Conservation (phyloP, 1,140 invertebrate species). For the Ceratitis capitata region DNA sequence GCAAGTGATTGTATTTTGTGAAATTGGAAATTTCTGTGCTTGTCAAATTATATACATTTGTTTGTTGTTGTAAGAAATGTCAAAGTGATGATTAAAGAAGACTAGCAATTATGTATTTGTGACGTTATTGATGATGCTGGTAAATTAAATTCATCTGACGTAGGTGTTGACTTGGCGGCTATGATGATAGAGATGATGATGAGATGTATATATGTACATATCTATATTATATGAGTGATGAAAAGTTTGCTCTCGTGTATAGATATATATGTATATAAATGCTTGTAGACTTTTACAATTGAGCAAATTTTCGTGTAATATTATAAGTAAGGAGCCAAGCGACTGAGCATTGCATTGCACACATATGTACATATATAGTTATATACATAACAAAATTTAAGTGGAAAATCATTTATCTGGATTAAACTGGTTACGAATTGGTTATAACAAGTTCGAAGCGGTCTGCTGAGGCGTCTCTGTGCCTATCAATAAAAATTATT, state of each 20-base stretch:
- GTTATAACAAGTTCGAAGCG: background rate
- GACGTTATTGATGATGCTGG: background rate
- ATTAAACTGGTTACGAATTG: conserved; percentile 5
- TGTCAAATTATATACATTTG: background rate
- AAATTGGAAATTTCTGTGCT: background rate
- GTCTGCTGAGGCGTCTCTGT: background rate
- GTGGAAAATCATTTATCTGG: background rate
- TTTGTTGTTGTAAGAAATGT: background rate
- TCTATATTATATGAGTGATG: too few species aligned
- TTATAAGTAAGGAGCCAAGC: too few species aligned
- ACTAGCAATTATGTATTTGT: background rate
- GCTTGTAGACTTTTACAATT: too few species aligned
- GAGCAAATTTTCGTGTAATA: too few species aligned
- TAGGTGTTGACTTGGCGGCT: background rate
- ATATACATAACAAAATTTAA: background rate
- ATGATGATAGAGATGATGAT: background rate
- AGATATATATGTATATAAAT: too few species aligned
- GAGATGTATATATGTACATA: background rate
- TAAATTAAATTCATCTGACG: too few species aligned
- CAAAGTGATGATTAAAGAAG: background rate
- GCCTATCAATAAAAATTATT: conserved; percentile 7
- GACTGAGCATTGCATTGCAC: background rate
- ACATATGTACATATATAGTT: background rate
- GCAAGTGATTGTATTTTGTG: background rate
- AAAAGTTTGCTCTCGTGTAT: background rate